phyloP scores from a whole-genome alignment of 2,888 invertebrate species.

The Mactromeris polynyma region DNA sequence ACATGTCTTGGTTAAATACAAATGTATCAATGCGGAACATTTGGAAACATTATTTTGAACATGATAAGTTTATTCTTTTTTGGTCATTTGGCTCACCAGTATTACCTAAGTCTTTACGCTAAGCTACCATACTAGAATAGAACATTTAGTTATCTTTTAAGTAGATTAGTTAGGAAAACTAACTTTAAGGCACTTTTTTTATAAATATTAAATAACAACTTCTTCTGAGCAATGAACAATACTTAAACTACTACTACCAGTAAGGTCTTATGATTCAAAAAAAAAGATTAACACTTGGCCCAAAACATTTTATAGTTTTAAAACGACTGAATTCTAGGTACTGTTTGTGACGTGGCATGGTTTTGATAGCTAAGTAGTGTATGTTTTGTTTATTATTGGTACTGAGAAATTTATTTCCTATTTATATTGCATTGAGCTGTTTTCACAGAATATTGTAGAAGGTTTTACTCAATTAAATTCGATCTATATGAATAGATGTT shows the following conservation, averaged over 20 bases:
- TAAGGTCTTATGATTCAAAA: too few relatives aligned
- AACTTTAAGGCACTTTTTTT: neutral
- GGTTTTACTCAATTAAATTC: neutral
- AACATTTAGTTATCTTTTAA: neutral
- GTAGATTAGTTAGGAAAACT: neutral
- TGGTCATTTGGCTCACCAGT: too few relatives aligned
- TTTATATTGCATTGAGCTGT: neutral
- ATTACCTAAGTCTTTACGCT: neutral
- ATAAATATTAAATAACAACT: too few relatives aligned
- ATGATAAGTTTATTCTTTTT: too few relatives aligned
- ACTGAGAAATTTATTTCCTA: too few relatives aligned
- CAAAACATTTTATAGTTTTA: too few relatives aligned
- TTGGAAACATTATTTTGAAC: too few relatives aligned
- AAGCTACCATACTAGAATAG: neutral
- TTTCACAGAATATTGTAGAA: neutral
- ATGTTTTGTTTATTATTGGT: neutral
- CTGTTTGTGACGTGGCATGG: neutral
- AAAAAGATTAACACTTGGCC: too few relatives aligned
- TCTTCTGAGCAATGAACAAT: too few relatives aligned
- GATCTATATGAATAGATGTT: too few relatives aligned
- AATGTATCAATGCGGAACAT: neutral
- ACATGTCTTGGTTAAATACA: neutral
- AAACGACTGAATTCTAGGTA: too few relatives aligned
- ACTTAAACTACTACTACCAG: too few relatives aligned
- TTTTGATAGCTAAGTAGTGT: neutral